These are phyloP conservation scores for Vanessa tameamea DNA, from an alignment of 1,140 invertebrate genomes.

Conservation along the genomic window DNA sequence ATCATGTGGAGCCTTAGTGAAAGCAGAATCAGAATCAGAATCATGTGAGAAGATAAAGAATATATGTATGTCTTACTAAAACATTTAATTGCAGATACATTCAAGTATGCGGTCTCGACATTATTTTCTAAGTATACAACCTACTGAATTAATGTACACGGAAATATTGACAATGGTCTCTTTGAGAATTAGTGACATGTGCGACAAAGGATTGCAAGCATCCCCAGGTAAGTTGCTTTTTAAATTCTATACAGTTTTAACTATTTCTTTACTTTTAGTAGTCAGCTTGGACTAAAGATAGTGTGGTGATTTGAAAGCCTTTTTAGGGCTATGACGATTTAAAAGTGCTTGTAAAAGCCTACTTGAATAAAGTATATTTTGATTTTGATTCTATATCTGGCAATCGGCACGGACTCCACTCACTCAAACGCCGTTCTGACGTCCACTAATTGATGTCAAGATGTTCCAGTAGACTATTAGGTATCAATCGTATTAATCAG, in stretches of 20 bases:
- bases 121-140: constrained; percentile 50
- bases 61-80: not conserved
- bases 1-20: not conserved
- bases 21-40: too few relatives aligned
- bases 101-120: constrained; percentile 47
- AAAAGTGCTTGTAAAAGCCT: too few relatives aligned
- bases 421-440: too few relatives aligned
- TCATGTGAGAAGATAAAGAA: too few relatives aligned
- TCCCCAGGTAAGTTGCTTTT: constrained; percentile 53
- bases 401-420: too few relatives aligned
- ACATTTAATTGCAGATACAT: constrained; percentile 49
- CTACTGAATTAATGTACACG: constrained; percentile 40
- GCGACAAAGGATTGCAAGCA: constrained; percentile 59
- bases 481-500: too few relatives aligned
- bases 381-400: too few relatives aligned
- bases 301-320: too few relatives aligned
- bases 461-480: not conserved
- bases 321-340: too few relatives aligned
- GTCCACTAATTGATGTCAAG: too few relatives aligned
- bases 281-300: too few relatives aligned
- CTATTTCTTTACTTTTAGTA: not conserved
- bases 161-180: constrained; percentile 47
- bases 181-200: constrained; percentile 54
- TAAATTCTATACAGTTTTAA: not conserved
- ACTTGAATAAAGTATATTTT: too few relatives aligned